Evolutionary conservation across 2,113 vertebrate species (phyloP).

Genomic region (Halcyon malimbica): DNA sequence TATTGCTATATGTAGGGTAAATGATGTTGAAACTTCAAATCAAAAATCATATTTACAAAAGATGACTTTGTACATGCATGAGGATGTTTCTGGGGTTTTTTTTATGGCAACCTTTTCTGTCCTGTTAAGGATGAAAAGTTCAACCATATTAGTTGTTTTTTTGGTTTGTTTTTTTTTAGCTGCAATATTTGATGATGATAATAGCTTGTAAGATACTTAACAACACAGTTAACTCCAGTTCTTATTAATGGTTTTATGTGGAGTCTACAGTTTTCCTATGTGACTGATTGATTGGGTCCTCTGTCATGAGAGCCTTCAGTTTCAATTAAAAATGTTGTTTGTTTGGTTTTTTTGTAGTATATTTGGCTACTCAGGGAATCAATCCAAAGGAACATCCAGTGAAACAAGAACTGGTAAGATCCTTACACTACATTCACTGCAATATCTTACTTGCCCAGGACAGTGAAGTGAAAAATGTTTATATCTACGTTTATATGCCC

Average conservation of each 20-base stretch:
- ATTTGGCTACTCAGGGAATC: constrained; percentile 91
- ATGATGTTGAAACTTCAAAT: neutral
- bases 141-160: neutral
- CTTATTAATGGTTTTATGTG: neutral
- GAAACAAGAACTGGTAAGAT: constrained; percentile 93
- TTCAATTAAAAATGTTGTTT: neutral
- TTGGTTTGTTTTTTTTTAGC: neutral
- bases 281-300: neutral
- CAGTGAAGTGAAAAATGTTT: neutral
- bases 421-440: neutral
- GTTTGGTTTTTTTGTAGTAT: constrained; percentile 78
- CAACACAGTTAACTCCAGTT: neutral
- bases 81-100: neutral
- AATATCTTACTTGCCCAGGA: neutral
- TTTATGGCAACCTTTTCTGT: neutral
- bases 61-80: neutral
- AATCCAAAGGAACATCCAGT: constrained; percentile 96
- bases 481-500: neutral
- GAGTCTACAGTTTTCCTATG: neutral
- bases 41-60: neutral
- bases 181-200: neutral
- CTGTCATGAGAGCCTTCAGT: neutral
- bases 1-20: neutral
- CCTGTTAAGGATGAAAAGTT: neutral
- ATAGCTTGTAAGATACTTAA: neutral